These are phyloP conservation scores for Papilio protenor DNA, from an alignment of 2,888 invertebrate species.

Conservation along the genomic window DNA sequence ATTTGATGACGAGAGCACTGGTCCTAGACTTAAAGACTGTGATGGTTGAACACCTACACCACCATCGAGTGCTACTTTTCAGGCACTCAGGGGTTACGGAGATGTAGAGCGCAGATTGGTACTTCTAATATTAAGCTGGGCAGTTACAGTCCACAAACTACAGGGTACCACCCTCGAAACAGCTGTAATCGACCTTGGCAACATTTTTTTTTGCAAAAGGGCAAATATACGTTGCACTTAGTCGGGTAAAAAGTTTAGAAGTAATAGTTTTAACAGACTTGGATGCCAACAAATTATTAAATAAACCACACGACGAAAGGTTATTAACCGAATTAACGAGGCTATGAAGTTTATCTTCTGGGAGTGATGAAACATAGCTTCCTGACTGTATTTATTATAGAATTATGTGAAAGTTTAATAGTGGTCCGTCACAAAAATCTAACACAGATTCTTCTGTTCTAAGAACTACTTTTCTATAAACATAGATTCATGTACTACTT, in stretches of 20 bases:
- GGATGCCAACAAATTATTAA: conserved; percentile 31
- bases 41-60: background rate
- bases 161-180: conserved; percentile 51
- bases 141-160: conserved; percentile 53
- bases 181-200: conserved; percentile 52
- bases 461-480: too few species aligned
- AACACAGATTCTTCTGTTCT: too few species aligned
- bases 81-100: conserved; percentile 16
- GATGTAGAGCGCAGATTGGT: conserved; percentile 13
- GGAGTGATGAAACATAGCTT: too few species aligned
- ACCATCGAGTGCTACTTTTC: background rate
- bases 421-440: too few species aligned
- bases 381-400: too few species aligned
- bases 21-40: background rate
- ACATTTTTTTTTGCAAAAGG: conserved; percentile 53
- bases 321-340: background rate
- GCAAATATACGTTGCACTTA: conserved; percentile 51
- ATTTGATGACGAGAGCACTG: too few species aligned
- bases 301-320: conserved; percentile 45
- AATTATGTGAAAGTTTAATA: too few species aligned
- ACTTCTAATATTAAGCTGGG: conserved; percentile 53
- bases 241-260: conserved; percentile 49
- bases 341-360: too few species aligned
- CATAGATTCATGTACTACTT: too few species aligned
- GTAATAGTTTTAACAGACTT: conserved; percentile 48